Base-by-base conservation (phyloP, 2,113 vertebrate species). In the Silurus meridionalis region DNA sequence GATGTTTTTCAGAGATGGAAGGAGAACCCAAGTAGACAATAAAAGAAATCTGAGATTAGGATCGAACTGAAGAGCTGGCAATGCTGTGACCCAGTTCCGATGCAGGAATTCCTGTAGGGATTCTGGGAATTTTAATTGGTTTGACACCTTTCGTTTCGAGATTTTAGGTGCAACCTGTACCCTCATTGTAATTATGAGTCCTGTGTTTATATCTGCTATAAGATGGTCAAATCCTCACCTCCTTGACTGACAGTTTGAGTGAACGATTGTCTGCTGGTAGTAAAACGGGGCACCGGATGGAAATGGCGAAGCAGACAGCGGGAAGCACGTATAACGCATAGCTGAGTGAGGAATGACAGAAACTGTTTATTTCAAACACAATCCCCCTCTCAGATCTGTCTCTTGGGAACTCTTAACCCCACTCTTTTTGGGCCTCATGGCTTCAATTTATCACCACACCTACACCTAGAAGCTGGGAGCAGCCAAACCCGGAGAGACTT, bases 321-420 rank as follows among this genome's bases (percentile, higher is more conserved):
- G 75, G 71, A 60, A 79, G 66, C 57, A 17, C 60, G 13, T 48
- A 80, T 17, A 28, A 71, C 17, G 57, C 28, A 82, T 67, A 83
- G 75, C 55, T 75, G 13, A 17, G 67, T 88, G 83, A 88, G 88
- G 82, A 90, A 90, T 89, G 88, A 79, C 85, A 89, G 81, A 85
- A 88, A 53, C 80, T 80, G 80, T 74, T 90, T 79, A 74, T 89
- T 89, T 89, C 57, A 85, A 88, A 88, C 85, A 84, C 86, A 83
- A 69, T 87, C 72, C 86, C 77, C 83, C 71, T 64, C 64, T 88
- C 72, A 75, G 63, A 82, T 89, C 80, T 69, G 69, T 87, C 87
- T 85, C 85, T 25, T 53, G 60, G 81, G 77, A 52, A 81, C 86
- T 87, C 28, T 86, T 48, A 81, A 83, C 67, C 57, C 21, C 57